Percentiles rank a stretch among this genome's conserved stretches.
phyloP scores from a whole-genome alignment of 2,888 invertebrate species.

The Monoplex corrugatus region DNA sequence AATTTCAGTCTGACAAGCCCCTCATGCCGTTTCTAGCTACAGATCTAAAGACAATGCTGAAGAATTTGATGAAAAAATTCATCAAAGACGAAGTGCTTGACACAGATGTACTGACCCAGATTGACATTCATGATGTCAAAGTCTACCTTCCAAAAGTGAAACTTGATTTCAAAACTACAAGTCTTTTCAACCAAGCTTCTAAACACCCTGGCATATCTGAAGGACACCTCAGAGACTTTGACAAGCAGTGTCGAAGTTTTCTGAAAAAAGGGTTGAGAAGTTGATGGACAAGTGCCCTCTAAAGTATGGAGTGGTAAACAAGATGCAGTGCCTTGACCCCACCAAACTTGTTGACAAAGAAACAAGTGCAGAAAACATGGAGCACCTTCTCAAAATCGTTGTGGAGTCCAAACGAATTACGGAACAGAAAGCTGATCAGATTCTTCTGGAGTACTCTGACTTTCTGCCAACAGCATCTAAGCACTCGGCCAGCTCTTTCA shows the following conservation, averaged over 20 bases:
- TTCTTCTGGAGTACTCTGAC: not conserved
- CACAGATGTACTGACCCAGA: not conserved
- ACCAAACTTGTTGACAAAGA: not conserved
- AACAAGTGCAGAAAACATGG: not conserved
- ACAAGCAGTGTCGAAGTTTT: conserved; percentile 10
- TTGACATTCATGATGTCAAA: not conserved
- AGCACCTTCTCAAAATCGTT: not conserved
- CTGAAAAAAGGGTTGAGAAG: not conserved
- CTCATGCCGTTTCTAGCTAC: conserved; percentile 19
- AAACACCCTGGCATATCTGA: not conserved
- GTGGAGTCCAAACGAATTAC: not conserved
- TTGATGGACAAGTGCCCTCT: not conserved
- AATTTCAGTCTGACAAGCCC: conserved; percentile 28
- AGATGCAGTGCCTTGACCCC: not conserved
- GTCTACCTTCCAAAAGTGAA: not conserved
- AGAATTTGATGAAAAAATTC: not conserved
- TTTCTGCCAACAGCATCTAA: not conserved
- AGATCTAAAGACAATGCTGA: conserved; percentile 21
- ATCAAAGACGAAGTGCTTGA: not conserved
- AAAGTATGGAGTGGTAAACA: not conserved
- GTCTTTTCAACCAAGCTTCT: not conserved
- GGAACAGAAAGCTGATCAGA: not conserved
- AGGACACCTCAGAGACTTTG: not conserved
- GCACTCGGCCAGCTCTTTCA: conserved; percentile 4
- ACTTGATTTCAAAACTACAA: not conserved